Evolutionary conservation across 2,888 invertebrate species (phyloP).

Genomic region (Eledona agricola): DNA sequence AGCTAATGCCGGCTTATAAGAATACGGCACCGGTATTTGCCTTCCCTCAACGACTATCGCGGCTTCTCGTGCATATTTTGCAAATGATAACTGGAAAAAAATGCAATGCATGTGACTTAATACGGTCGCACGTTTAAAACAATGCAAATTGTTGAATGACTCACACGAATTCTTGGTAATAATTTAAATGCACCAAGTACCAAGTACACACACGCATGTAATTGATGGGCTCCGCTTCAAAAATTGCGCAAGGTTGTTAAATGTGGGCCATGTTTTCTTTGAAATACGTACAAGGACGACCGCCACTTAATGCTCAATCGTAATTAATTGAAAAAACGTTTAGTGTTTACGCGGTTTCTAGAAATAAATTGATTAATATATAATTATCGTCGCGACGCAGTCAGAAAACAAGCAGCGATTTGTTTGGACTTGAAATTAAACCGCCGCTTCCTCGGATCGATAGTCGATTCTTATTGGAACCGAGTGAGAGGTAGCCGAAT

Average conservation of each 20-base stretch:
- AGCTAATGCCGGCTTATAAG: too few relatives aligned
- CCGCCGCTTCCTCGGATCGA: too few relatives aligned
- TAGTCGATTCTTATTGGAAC: too few relatives aligned
- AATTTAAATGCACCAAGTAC: constrained; percentile 12
- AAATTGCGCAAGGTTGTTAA: constrained; percentile 20
- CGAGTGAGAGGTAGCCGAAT: too few relatives aligned
- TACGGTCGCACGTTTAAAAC: constrained; percentile 16
- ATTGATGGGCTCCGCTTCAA: neutral
- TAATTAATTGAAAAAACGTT: too few relatives aligned
- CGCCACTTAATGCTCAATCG: neutral
- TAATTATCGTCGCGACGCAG: too few relatives aligned
- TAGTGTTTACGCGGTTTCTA: too few relatives aligned
- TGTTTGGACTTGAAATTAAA: too few relatives aligned
- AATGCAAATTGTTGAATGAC: constrained; percentile 17
- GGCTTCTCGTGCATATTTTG: neutral
- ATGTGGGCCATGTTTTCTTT: constrained; percentile 21
- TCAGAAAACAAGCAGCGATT: too few relatives aligned
- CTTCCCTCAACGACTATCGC: too few relatives aligned
- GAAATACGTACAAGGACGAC: constrained; percentile 13
- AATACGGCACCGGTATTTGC: too few relatives aligned
- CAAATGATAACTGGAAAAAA: constrained; percentile 9
- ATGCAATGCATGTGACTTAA: constrained; percentile 13
- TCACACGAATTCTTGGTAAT: constrained; percentile 26
- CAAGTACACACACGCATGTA: neutral
- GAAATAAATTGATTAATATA: too few relatives aligned